Percentiles rank a stretch among this genome's conserved stretches.
phyloP scores from a whole-genome alignment of 2,888 invertebrate species.

The Chydorus sphaericus region DNA sequence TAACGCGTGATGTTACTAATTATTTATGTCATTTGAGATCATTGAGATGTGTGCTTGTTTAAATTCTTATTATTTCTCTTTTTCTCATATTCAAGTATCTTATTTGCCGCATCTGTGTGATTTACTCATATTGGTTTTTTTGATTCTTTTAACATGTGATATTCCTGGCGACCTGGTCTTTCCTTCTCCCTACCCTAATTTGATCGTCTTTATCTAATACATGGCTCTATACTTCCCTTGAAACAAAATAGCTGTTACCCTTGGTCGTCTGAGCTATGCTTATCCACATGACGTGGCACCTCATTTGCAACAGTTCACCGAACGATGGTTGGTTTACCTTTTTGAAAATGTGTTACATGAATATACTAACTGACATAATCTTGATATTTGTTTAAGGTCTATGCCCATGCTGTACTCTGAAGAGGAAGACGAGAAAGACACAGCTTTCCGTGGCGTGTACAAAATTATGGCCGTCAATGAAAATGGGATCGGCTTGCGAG shows the following conservation, averaged over 20 bases:
- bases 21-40: too few species aligned
- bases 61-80: constrained; percentile 19
- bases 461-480: constrained; percentile 98
- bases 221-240: constrained; percentile 26
- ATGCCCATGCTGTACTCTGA: constrained; percentile 91
- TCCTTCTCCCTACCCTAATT: constrained; percentile 29
- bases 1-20: constrained; percentile 12
- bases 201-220: constrained; percentile 27
- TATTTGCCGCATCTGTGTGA: too few species aligned
- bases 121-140: too few species aligned
- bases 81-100: constrained; percentile 22
- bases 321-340: constrained; percentile 82
- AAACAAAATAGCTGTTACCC: constrained; percentile 82
- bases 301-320: constrained; percentile 99
- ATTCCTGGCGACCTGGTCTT: too few species aligned
- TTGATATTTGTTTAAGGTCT: too few species aligned
- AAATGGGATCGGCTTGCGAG: constrained; percentile 82
- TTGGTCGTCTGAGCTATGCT: constrained; percentile 99
- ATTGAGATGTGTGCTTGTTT: too few species aligned
- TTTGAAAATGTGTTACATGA: constrained; percentile 24
- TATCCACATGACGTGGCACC: constrained; percentile 99
- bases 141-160: too few species aligned
- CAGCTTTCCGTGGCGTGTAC: constrained; percentile 98
- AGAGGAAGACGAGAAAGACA: constrained; percentile 99
- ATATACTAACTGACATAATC: too few species aligned